These are phyloP conservation scores for Meiosimyza platycephala DNA, from an alignment of 2,888 invertebrate species.

Conservation along the genomic window DNA sequence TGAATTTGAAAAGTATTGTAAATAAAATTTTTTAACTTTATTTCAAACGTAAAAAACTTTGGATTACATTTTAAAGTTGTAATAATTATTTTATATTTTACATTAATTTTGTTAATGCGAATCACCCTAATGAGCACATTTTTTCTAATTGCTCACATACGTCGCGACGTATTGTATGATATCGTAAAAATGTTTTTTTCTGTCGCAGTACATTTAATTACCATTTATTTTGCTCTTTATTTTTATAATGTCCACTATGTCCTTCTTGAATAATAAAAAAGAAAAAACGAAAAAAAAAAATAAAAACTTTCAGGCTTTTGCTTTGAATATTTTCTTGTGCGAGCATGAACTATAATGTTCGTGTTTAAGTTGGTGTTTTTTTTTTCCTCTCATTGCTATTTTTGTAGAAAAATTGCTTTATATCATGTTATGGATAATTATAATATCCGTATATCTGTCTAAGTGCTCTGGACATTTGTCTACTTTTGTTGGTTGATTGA, in stretches of 20 bases:
- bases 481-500: neutral
- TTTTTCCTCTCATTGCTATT: constrained; percentile 28
- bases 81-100: neutral
- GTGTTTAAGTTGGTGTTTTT: constrained; percentile 26
- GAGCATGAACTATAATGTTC: neutral
- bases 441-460: constrained; percentile 48
- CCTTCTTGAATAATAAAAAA: constrained; percentile 2
- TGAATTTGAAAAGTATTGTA: constrained; percentile 1
- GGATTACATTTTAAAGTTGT: neutral
- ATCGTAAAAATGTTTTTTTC: constrained; percentile 12
- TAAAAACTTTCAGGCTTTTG: no score
- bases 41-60: no score
- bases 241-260: neutral
- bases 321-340: neutral
- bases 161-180: neutral
- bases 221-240: constrained; percentile 11
- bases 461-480: constrained; percentile 29
- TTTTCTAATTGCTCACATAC: constrained; percentile 2
- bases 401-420: constrained; percentile 57
- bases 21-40: no score
- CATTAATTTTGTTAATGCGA: neutral
- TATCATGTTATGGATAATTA: constrained; percentile 65
- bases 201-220: constrained; percentile 1
- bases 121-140: no score
- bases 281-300: no score